These are phyloP conservation scores for Caenorhabditis auriculariae DNA, from an alignment of 2,888 invertebrate genomes.

Conservation along the genomic window DNA sequence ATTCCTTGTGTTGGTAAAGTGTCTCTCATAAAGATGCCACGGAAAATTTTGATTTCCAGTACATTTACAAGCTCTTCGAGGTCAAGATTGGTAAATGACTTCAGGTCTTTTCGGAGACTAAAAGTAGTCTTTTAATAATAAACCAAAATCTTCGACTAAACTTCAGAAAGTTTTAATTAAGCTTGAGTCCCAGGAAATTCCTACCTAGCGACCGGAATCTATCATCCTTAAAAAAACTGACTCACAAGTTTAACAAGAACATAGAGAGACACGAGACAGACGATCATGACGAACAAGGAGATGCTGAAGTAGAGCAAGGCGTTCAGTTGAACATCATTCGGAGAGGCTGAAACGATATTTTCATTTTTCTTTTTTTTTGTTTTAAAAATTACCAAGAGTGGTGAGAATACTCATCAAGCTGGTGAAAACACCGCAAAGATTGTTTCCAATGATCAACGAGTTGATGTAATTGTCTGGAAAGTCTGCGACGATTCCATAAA, in stretches of 20 bases:
- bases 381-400: conserved; percentile 44
- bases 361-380: neutral
- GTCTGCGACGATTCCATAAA: conserved; percentile 93
- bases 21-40: too few relatives aligned
- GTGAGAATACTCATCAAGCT: conserved; percentile 58
- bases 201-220: too few relatives aligned
- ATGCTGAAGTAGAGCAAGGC: conserved; percentile 96
- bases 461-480: conserved; percentile 82
- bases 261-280: conserved; percentile 93
- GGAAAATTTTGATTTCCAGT: too few relatives aligned
- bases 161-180: too few relatives aligned
- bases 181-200: too few relatives aligned
- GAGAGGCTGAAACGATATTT: conserved; percentile 47
- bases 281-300: conserved; percentile 84
- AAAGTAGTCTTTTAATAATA: too few relatives aligned
- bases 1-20: too few relatives aligned
- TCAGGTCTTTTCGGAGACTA: too few relatives aligned
- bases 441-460: conserved; percentile 77
- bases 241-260: conserved; percentile 86
- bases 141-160: too few relatives aligned
- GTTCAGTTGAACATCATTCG: conserved; percentile 66
- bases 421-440: conserved; percentile 63
- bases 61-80: too few relatives aligned
- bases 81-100: too few relatives aligned
- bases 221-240: too few relatives aligned